phyloP scores from a whole-genome alignment of 2,888 invertebrate species.

The Synanthedon myopaeformis region DNA sequence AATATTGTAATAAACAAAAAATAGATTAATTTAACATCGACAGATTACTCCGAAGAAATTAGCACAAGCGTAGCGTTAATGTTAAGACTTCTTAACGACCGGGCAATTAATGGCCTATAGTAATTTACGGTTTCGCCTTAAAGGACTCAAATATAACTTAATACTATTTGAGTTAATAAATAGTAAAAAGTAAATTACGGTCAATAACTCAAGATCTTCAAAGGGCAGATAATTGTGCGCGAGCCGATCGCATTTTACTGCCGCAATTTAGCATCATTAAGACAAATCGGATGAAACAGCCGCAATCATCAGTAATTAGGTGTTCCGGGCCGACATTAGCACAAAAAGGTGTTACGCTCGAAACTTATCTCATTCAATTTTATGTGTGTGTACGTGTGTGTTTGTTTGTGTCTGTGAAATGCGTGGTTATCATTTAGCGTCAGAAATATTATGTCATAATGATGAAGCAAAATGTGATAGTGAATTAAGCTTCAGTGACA shows the following conservation, averaged over 20 bases:
- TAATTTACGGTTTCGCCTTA: neutral
- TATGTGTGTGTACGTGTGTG: neutral
- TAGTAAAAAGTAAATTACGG: neutral
- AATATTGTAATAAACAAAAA: too few relatives aligned
- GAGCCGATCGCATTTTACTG: conserved; percentile 21
- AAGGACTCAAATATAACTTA: neutral
- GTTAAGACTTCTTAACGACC: too few relatives aligned
- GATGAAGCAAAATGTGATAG: too few relatives aligned
- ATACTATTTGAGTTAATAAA: neutral
- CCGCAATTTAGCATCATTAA: conserved; percentile 59
- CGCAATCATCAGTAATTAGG: conserved; percentile 57
- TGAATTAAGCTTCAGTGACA: too few relatives aligned
- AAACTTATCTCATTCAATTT: neutral
- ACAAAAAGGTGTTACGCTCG: conserved; percentile 56
- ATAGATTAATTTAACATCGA: too few relatives aligned
- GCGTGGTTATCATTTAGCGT: too few relatives aligned
- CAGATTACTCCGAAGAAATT: too few relatives aligned
- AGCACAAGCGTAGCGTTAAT: too few relatives aligned
- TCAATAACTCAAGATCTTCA: neutral
- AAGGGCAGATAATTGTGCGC: neutral
- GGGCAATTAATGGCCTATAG: too few relatives aligned
- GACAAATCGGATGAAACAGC: conserved; percentile 50
- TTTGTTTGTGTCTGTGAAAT: neutral
- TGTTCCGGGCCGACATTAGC: conserved; percentile 42
- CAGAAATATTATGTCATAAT: too few relatives aligned